Evolutionary conservation across 2,888 invertebrate genomes (phyloP).

Genomic region (Spilarctia lutea): DNA sequence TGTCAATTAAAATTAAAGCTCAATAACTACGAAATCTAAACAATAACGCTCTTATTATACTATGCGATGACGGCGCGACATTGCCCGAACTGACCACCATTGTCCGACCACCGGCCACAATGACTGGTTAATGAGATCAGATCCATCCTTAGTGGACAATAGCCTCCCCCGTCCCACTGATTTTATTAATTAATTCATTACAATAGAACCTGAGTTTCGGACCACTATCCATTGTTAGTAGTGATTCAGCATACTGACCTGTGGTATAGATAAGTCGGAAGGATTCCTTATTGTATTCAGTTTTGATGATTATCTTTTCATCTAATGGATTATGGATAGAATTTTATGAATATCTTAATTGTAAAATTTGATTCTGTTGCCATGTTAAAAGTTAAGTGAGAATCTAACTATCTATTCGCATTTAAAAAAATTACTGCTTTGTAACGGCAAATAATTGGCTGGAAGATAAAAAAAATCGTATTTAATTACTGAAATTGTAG

Average conservation of each 20-base stretch:
- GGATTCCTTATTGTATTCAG: constrained; percentile 39
- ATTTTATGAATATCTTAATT: constrained; percentile 10
- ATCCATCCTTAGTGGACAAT: constrained; percentile 83
- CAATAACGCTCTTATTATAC: constrained; percentile 40
- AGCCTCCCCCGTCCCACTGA: constrained; percentile 74
- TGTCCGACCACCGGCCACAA: constrained; percentile 79
- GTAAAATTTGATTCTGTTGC: background rate
- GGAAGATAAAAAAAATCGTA: background rate
- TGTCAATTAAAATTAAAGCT: constrained; percentile 25
- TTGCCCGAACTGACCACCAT: constrained; percentile 67
- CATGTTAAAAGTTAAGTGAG: background rate
- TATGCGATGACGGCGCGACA: constrained; percentile 67
- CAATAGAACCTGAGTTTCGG: constrained; percentile 82
- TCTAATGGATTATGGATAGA: constrained; percentile 16
- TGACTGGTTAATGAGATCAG: constrained; percentile 86
- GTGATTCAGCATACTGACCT: constrained; percentile 76
- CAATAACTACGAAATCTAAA: constrained; percentile 28
- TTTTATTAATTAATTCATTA: constrained; percentile 87
- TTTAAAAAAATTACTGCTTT: background rate
- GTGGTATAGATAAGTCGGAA: constrained; percentile 44
- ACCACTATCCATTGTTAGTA: constrained; percentile 76
- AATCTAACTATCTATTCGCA: background rate
- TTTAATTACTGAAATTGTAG: background rate
- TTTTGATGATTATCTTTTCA: constrained; percentile 38
- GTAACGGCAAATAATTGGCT: background rate